Conservation (phyloP, 2,113 vertebrate genomes). For the Gavialis gangeticus region DNA sequence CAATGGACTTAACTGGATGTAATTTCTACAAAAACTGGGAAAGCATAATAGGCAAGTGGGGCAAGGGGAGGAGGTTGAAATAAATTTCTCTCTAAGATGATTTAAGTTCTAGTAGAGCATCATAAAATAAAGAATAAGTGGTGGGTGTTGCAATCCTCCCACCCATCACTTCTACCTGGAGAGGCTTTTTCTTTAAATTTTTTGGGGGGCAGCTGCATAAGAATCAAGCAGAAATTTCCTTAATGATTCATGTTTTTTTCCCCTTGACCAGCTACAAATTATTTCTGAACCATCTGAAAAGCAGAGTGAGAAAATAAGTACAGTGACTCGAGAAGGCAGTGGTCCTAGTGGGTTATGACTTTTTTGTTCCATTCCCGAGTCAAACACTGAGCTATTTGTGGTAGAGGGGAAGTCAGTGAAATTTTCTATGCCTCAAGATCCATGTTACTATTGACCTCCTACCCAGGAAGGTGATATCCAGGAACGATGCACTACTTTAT, state of each 20-base stretch:
- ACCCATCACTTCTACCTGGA: not conserved
- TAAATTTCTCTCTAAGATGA: not conserved
- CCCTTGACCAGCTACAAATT: not conserved
- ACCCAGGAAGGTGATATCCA: not conserved
- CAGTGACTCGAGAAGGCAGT: not conserved
- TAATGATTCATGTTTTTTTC: not conserved
- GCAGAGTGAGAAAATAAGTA: not conserved
- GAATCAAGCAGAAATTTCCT: not conserved
- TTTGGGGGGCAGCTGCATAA: not conserved
- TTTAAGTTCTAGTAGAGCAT: not conserved
- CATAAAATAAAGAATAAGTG: not conserved
- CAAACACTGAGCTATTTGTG: not conserved
- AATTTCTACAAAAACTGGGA: slow-evolving; percentile 39
- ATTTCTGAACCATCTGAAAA: not conserved
- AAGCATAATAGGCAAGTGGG: not conserved
- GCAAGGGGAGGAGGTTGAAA: not conserved
- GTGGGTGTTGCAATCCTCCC: not conserved
- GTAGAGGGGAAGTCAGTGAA: not conserved
- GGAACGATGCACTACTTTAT: not conserved
- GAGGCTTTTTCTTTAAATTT: not conserved
- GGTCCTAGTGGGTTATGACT: accelerated
- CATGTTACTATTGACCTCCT: not conserved
- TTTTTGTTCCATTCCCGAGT: not conserved
- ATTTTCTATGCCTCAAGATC: not conserved
- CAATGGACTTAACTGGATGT: not conserved